A percentile compares a stretch with the other conserved stretches of the same genome.
phyloP scores from a whole-genome alignment of 1,140 invertebrate genomes.

The Ips nitidus region DNA sequence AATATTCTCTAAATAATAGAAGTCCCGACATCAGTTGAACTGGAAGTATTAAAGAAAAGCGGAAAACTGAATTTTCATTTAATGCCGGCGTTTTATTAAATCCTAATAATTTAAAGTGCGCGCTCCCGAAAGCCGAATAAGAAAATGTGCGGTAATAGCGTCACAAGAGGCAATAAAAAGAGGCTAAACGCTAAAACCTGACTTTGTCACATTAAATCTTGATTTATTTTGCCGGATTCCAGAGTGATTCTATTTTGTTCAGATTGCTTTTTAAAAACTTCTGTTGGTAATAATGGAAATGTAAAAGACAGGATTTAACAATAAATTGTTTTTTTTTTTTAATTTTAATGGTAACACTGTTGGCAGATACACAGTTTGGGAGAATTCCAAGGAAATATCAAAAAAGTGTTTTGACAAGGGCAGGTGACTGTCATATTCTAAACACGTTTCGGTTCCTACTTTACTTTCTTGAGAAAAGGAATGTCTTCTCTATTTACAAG shows the following conservation, averaged over 20 bases:
- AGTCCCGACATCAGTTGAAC: too few species aligned
- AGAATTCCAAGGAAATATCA: too few species aligned
- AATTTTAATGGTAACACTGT: not conserved
- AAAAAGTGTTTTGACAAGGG: too few species aligned
- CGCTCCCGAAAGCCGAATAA: conserved; percentile 1
- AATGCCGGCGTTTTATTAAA: conserved; percentile 22
- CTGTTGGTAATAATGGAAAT: conserved; percentile 12
- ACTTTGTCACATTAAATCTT: conserved; percentile 35
- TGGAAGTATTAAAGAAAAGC: conserved; percentile 3
- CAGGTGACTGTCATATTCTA: too few species aligned
- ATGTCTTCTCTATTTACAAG: too few species aligned
- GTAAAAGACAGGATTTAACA: not conserved
- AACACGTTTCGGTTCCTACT: too few species aligned
- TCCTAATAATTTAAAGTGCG: conserved; percentile 20
- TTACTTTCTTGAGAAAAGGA: too few species aligned
- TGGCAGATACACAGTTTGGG: too few species aligned
- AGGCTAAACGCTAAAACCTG: conserved; percentile 27
- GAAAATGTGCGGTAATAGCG: conserved; percentile 7
- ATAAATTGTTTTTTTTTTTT: not conserved
- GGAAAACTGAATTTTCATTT: conserved; percentile 12
- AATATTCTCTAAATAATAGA: too few species aligned
- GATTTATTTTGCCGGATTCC: conserved; percentile 26
- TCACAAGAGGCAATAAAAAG: conserved; percentile 19
- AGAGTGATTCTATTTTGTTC: conserved; percentile 28
- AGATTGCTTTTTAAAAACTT: conserved; percentile 18